A percentile compares a stretch with the other conserved stretches of the same genome.
Conservation (phyloP, 1,140 invertebrate genomes). For the Bursaphelenchus mucronatus region DNA sequence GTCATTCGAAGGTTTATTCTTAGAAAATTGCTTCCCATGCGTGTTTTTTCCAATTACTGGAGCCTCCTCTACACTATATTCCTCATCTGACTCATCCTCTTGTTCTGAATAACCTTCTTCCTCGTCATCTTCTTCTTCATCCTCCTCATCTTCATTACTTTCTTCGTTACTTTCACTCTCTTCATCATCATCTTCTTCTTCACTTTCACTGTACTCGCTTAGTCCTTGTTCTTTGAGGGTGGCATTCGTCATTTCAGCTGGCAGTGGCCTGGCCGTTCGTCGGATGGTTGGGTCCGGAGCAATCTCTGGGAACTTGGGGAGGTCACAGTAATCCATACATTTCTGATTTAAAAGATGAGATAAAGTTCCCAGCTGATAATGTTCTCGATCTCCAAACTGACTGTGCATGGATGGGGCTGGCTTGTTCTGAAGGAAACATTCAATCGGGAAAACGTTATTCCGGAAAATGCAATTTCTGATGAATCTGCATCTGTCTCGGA, state of each 20-base stretch:
- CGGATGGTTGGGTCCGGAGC: conserved; percentile 70
- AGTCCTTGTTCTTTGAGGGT: conserved; percentile 16
- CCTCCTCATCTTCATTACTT: conserved; percentile 41
- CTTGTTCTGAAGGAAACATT: conserved; percentile 82
- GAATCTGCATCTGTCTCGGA: conserved; percentile 73
- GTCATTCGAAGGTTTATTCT: conserved; percentile 21
- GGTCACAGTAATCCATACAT: conserved; percentile 78
- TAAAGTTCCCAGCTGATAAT: conserved; percentile 86
- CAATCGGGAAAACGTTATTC: conserved; percentile 49
- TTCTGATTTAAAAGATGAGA: conserved; percentile 85
- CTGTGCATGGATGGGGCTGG: conserved; percentile 78
- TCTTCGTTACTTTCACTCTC: conserved; percentile 33
- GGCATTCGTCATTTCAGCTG: conserved; percentile 59
- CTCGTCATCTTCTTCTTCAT: conserved; percentile 60
- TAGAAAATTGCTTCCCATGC: too few species aligned
- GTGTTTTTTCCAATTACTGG: neutral
- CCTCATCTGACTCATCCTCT: conserved; percentile 38
- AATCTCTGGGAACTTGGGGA: conserved; percentile 77
- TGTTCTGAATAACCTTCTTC: conserved; percentile 48
- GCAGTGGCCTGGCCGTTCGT: conserved; percentile 53
- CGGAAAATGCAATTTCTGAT: conserved; percentile 48
- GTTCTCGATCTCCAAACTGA: conserved; percentile 69
- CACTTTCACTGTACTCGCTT: conserved; percentile 53
- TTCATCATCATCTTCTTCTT: conserved; percentile 47
- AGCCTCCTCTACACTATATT: conserved; percentile 41